Evolutionary conservation across 2,888 invertebrate genomes (phyloP).

Genomic region (Dryocosmus kuriphilus): DNA sequence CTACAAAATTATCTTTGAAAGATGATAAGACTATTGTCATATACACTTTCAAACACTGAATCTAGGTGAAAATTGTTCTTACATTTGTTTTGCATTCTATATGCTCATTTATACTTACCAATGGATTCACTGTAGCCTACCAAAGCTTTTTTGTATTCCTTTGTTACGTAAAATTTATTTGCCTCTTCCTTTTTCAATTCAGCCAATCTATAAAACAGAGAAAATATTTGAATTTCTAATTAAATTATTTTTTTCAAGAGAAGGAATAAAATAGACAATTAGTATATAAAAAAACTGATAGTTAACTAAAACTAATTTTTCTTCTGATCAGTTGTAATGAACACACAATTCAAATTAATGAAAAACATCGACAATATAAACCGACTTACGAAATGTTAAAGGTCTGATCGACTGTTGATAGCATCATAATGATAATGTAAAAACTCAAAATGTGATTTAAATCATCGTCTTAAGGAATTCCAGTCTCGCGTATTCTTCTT

Average conservation of each 20-base stretch:
- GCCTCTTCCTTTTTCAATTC: conserved; percentile 93
- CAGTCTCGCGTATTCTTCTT: background rate
- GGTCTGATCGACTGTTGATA: conserved; percentile 18
- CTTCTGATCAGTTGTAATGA: background rate
- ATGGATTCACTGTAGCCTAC: conserved; percentile 93
- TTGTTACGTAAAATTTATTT: conserved; percentile 91
- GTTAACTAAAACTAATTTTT: background rate
- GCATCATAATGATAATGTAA: conserved; percentile 5
- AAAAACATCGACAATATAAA: background rate
- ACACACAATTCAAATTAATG: background rate
- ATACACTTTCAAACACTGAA: too few relatives aligned
- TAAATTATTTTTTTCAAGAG: background rate
- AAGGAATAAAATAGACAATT: background rate
- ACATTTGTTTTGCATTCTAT: too few relatives aligned
- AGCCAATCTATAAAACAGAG: conserved; percentile 83
- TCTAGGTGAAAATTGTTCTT: too few relatives aligned
- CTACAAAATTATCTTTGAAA: too few relatives aligned
- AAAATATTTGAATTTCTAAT: background rate
- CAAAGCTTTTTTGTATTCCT: conserved; percentile 92
- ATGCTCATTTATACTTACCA: conserved; percentile 69
- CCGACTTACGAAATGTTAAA: conserved; percentile 37
- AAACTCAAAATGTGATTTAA: conserved; percentile 1
- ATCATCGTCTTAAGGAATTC: background rate
- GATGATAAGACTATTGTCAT: too few relatives aligned
- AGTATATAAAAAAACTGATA: background rate